A percentile compares a stretch with the other conserved stretches of the same genome.
Conservation (phyloP, 1,140 invertebrate genomes). For the Lordiphosa collinella region DNA sequence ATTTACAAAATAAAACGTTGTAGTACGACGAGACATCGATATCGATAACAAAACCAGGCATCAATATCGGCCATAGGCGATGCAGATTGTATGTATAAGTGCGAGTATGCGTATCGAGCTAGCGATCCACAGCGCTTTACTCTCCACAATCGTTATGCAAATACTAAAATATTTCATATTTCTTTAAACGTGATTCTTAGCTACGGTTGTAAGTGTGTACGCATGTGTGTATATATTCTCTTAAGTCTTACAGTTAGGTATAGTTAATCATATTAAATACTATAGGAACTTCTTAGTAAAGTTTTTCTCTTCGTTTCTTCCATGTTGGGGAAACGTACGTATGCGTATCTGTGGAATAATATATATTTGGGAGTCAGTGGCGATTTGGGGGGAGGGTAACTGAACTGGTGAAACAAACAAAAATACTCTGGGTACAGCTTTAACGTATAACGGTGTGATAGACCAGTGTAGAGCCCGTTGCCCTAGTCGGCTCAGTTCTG, state of each 20-base stretch:
- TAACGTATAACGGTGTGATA: conserved; percentile 31
- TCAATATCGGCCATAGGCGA: too few relatives aligned
- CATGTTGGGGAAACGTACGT: conserved; percentile 7
- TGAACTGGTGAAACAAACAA: background rate
- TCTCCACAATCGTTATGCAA: conserved; percentile 5
- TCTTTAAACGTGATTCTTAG: background rate
- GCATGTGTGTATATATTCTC: conserved; percentile 13
- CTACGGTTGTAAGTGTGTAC: background rate
- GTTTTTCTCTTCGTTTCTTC: conserved; percentile 32
- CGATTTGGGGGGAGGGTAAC: too few relatives aligned
- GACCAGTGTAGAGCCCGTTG: conserved; percentile 5
- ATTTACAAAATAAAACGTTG: too few relatives aligned
- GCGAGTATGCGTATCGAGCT: background rate
- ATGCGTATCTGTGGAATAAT: conserved; percentile 1
- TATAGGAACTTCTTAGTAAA: conserved; percentile 65
- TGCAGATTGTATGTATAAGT: background rate
- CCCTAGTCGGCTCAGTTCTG: conserved; percentile 9
- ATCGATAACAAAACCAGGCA: too few relatives aligned
- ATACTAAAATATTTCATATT: conserved; percentile 20
- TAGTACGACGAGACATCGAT: too few relatives aligned
- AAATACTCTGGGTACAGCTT: background rate
- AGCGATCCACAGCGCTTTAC: background rate
- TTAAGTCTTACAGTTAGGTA: conserved; percentile 15
- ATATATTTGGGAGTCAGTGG: background rate
- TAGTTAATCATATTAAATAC: conserved; percentile 34